Conservation (phyloP, 2,113 vertebrate species). For the Hypanus sabinus region DNA sequence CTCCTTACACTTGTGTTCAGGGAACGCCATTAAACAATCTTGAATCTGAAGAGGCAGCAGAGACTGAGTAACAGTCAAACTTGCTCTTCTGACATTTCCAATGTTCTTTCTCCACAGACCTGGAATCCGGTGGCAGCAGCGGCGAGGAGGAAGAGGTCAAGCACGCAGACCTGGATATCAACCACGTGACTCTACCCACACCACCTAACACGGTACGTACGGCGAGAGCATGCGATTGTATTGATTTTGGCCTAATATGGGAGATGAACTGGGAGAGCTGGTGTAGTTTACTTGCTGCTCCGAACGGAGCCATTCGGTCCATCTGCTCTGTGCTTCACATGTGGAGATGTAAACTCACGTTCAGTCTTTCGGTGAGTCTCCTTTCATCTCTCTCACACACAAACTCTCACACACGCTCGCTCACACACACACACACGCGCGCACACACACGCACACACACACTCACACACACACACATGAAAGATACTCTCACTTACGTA, state of each 20-base stretch:
- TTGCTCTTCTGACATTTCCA: not conserved
- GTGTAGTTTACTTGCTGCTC: not conserved
- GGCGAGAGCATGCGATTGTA: not conserved
- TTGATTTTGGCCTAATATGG: not conserved
- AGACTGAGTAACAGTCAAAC: not conserved
- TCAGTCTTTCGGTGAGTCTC: no score
- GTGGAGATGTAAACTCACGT: no score
- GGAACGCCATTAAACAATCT: no score
- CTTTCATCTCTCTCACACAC: no score
- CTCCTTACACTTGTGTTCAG: no score
- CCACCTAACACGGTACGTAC: not conserved
- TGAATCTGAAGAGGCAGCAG: not conserved
- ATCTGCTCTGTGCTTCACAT: not conserved
- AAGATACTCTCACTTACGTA: no score
- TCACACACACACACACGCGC: no score
- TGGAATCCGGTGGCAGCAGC: not conserved
- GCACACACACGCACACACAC: no score
- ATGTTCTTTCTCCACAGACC: not conserved
- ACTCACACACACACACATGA: no score
- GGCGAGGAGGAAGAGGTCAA: not conserved
- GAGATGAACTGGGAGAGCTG: not conserved
- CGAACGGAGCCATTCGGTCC: not conserved
- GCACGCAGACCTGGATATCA: not conserved
- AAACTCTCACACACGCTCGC: no score
- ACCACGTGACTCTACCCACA: not conserved